These are phyloP conservation scores for Phyllostomus discolor DNA, from an alignment of 2,113 vertebrate species.

Conservation along the genomic window DNA sequence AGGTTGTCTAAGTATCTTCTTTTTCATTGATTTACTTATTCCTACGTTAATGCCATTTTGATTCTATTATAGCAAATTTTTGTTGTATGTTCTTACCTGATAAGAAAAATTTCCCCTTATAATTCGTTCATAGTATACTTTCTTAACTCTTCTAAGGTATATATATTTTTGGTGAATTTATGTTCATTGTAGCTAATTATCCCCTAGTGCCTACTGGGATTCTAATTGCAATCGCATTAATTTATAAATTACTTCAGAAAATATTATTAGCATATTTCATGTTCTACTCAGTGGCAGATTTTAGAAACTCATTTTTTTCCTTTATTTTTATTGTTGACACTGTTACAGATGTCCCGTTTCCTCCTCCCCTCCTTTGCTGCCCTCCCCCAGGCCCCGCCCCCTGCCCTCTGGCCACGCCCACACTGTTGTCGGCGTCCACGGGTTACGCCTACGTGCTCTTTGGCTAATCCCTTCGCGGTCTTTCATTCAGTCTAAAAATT, in stretches of 20 bases:
- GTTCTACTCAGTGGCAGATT: neutral
- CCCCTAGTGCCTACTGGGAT: neutral
- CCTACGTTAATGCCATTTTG: neutral
- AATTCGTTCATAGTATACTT: neutral
- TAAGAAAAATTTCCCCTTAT: neutral
- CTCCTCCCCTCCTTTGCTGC: neutral
- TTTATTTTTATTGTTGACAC: no score
- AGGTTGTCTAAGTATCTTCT: neutral
- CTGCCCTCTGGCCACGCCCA: no score
- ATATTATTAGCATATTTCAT: neutral
- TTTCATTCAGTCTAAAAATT: neutral
- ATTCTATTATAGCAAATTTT: neutral
- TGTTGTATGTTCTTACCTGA: neutral
- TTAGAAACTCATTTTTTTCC: neutral
- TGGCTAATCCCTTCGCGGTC: no score
- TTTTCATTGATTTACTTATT: neutral
- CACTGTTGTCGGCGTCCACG: no score
- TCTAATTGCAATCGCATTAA: neutral
- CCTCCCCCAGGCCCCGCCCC: no score
- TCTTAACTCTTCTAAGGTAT: neutral
- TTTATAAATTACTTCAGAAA: slow-evolving; percentile 15
- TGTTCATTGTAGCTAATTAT: slow-evolving; percentile 17
- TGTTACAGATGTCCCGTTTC: neutral
- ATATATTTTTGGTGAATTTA: neutral
- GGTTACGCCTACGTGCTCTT: no score